Conservation (phyloP, 2,888 invertebrate species). For the Copidosoma aretas region DNA sequence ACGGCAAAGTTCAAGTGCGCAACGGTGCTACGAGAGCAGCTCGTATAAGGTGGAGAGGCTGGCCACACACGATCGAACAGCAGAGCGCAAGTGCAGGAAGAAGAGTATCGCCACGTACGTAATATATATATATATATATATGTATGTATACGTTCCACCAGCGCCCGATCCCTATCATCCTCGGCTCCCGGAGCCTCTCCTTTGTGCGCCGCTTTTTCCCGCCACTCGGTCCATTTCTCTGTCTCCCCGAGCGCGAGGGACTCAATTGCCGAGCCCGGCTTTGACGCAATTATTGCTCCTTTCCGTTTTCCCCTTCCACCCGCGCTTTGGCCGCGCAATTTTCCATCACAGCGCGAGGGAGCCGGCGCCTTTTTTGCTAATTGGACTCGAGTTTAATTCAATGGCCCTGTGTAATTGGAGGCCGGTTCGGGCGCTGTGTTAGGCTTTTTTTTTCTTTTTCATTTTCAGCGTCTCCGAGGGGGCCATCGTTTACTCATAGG, state of each 20-base stretch:
- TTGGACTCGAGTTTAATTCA: neutral
- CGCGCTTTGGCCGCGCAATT: neutral
- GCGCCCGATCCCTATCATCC: no score
- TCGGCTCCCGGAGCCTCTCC: conserved; percentile 1
- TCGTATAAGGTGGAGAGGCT: neutral
- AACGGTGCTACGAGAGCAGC: neutral
- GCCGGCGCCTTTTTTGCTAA: neutral
- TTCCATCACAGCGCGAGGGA: neutral
- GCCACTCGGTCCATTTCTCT: no score
- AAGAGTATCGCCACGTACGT: no score
- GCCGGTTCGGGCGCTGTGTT: neutral
- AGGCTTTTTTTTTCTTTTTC: no score
- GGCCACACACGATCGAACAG: neutral
- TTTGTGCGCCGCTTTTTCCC: no score
- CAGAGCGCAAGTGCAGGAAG: no score
- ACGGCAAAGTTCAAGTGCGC: no score
- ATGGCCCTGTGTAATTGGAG: neutral
- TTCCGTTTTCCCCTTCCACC: no score
- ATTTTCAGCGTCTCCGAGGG: neutral
- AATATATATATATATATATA: no score
- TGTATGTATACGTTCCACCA: no score
- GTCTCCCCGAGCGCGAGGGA: no score
- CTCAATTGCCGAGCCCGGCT: neutral
- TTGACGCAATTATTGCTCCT: neutral
- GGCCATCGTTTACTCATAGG: no score